A percentile compares a stretch with the other conserved stretches of the same genome.
These are phyloP conservation scores for Vombatus ursinus DNA, from an alignment of 2,113 vertebrate species.

Conservation along the genomic window DNA sequence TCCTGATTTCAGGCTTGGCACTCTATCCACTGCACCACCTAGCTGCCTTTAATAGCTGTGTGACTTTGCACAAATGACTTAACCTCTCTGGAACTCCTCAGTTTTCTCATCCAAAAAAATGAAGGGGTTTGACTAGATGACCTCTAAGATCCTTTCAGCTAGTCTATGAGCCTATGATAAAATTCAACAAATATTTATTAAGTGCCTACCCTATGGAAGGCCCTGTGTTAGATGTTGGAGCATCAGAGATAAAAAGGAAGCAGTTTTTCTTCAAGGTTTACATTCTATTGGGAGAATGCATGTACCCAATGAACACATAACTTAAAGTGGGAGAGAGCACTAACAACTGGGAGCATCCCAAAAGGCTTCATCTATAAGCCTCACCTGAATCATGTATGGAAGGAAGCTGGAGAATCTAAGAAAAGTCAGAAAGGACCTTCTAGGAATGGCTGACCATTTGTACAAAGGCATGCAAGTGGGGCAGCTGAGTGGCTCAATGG, in stretches of 20 bases:
- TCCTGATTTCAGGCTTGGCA: not conserved
- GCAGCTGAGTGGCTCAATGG: too few species aligned
- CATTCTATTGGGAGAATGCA: not conserved
- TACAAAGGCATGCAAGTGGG: too few species aligned
- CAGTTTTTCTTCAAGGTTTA: not conserved
- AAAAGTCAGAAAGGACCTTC: not conserved
- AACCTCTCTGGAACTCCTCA: not conserved
- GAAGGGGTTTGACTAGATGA: not conserved
- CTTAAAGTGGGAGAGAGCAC: not conserved
- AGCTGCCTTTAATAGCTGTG: not conserved
- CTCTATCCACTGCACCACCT: not conserved
- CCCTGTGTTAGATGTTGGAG: not conserved
- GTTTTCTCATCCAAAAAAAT: not conserved
- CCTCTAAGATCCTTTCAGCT: too few species aligned
- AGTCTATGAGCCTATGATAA: not conserved
- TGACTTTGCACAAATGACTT: not conserved
- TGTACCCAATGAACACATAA: not conserved
- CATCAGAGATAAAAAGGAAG: not conserved
- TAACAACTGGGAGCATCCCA: too few species aligned
- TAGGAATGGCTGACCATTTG: too few species aligned
- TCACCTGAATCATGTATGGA: not conserved
- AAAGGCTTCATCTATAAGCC: not conserved
- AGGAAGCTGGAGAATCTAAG: not conserved
- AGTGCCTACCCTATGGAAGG: too few species aligned
- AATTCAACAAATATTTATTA: not conserved